These are phyloP conservation scores for Adelosebastes latens DNA, from an alignment of 2,797 vertebrate species.

Conservation along the genomic window DNA sequence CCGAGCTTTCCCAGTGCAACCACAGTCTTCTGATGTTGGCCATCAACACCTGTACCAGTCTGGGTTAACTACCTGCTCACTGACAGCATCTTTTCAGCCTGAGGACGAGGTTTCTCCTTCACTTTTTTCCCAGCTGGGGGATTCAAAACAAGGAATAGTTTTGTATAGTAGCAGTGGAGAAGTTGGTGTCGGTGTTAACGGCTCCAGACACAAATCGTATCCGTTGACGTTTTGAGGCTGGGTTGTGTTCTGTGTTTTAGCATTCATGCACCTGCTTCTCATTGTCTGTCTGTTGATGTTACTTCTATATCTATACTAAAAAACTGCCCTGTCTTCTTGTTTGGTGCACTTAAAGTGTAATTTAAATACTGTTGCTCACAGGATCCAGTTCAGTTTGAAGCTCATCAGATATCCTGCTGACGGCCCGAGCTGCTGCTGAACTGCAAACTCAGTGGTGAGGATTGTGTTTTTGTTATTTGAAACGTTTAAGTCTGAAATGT, in stretches of 20 bases:
- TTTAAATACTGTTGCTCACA: conserved; percentile 1
- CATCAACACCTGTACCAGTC: not conserved
- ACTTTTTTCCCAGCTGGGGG: not conserved
- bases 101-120: not conserved
- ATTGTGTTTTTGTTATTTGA: conserved; percentile 26
- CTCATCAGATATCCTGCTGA: conserved; percentile 40
- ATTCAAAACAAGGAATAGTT: not conserved
- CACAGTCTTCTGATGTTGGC: not conserved
- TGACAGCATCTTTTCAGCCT: not conserved
- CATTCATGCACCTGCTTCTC: not conserved
- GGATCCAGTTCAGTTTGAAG: conserved; percentile 3
- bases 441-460: conserved; percentile 29
- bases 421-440: not conserved
- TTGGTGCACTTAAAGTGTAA: not conserved
- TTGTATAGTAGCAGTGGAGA: not conserved
- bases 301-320: not conserved
- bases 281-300: not conserved
- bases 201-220: conserved; percentile 1
- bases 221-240: conserved; percentile 12
- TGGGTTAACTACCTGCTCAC: not conserved
- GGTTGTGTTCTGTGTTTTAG: not conserved
- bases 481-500: not conserved
- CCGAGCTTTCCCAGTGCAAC: not conserved
- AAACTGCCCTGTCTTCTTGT: not conserved
- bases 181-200: not conserved